Percentiles rank a stretch among this genome's conserved stretches.
phyloP scores from a whole-genome alignment of 2,797 vertebrate genomes.

The Huso huso region DNA sequence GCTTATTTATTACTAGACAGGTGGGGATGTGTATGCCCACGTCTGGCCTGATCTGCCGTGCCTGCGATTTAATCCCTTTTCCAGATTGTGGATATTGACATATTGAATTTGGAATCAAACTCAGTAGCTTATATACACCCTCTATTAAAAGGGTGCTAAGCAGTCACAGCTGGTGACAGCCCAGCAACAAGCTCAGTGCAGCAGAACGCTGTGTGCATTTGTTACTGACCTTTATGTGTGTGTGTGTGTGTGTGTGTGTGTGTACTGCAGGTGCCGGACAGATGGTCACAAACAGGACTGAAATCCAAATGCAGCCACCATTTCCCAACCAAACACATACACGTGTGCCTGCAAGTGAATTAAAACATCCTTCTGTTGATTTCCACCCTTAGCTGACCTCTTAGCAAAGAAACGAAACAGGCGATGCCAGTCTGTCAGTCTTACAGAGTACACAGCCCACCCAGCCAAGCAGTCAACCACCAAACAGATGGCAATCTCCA shows the following conservation, averaged over 20 bases:
- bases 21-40: slow-evolving; percentile 36
- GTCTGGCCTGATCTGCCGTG: slow-evolving; percentile 34
- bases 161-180: slow-evolving; percentile 14
- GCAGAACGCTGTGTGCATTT: slow-evolving; percentile 14
- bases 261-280: not conserved
- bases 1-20: slow-evolving; percentile 43
- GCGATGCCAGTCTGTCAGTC: not conserved
- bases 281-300: not conserved
- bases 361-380: not conserved
- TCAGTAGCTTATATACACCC: slow-evolving; percentile 22
- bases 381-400: slow-evolving; percentile 13
- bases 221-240: slow-evolving; percentile 10
- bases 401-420: slow-evolving; percentile 2
- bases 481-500: slow-evolving; percentile 10
- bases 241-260: slow-evolving; percentile 13
- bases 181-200: no score
- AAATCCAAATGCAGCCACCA: not conserved
- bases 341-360: not conserved
- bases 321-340: not conserved
- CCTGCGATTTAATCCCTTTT: slow-evolving; percentile 25
- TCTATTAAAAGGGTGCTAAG: slow-evolving; percentile 16
- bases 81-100: slow-evolving; percentile 23
- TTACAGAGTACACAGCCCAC: not conserved
- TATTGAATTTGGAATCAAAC: slow-evolving; percentile 24
- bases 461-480: not conserved